These are phyloP conservation scores for Gymnogyps californianus DNA, from an alignment of 2,113 vertebrate species.

Conservation along the genomic window DNA sequence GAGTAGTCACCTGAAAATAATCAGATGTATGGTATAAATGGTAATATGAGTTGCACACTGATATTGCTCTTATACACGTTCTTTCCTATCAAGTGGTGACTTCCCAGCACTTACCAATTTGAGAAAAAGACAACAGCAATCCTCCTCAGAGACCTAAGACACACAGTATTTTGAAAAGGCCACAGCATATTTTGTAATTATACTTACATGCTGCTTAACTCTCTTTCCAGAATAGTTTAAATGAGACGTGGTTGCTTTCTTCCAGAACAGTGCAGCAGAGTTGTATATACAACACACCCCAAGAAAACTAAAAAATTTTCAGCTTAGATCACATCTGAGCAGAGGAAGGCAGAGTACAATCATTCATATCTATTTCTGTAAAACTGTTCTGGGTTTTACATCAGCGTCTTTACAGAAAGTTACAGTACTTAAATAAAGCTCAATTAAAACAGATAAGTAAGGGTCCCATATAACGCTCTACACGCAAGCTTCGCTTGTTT, in stretches of 20 bases:
- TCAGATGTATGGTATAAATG: neutral
- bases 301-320: neutral
- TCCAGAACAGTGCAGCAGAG: neutral
- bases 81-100: neutral
- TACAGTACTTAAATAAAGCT: neutral
- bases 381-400: neutral
- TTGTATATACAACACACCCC: neutral
- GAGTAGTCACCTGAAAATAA: neutral
- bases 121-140: neutral
- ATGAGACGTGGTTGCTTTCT: neutral
- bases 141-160: neutral
- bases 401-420: neutral
- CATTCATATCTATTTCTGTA: neutral
- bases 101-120: neutral
- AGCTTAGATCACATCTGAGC: neutral
- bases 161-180: neutral
- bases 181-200: neutral
- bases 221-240: neutral
- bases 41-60: fast-evolving
- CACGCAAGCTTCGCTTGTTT: neutral
- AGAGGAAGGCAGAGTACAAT: neutral
- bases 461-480: neutral
- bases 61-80: neutral
- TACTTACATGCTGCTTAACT: neutral
- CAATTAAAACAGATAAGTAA: neutral